Percentiles rank a stretch among this genome's conserved stretches.
phyloP scores from a whole-genome alignment of 2,888 invertebrate species.

The Periphyllus acericola region DNA sequence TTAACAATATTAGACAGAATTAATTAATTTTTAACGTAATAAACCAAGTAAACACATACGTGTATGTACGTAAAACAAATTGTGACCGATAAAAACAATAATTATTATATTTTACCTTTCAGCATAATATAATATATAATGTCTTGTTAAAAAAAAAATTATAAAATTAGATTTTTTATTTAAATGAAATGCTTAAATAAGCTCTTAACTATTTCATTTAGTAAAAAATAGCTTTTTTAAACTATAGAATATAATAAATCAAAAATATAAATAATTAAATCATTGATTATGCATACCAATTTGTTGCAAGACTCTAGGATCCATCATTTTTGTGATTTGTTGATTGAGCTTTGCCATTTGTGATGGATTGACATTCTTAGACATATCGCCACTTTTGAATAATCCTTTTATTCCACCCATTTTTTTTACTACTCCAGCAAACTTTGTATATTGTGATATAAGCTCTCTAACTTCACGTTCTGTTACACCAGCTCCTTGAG shows the following conservation, averaged over 20 bases:
- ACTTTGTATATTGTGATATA: constrained; percentile 97
- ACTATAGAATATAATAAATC: too few species aligned
- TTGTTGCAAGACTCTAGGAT: constrained; percentile 96
- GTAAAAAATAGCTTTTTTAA: too few species aligned
- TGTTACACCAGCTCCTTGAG: constrained; percentile 93
- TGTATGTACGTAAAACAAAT: too few species aligned
- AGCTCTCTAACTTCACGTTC: constrained; percentile 96
- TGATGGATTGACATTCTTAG: constrained; percentile 96
- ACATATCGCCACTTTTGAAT: constrained; percentile 98
- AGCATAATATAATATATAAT: not conserved
- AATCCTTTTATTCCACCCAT: constrained; percentile 99
- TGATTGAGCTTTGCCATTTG: constrained; percentile 99
- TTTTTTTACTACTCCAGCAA: constrained; percentile 98
- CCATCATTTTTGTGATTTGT: constrained; percentile 99
- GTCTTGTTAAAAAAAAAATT: not conserved
- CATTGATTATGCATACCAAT: constrained; percentile 71
- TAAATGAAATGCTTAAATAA: too few species aligned
- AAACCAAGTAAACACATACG: not conserved
- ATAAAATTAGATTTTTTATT: too few species aligned
- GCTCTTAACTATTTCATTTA: too few species aligned
- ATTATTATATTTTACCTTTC: too few species aligned
- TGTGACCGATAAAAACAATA: too few species aligned
- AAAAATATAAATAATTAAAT: not conserved
- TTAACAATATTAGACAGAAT: not conserved
- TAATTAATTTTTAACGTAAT: not conserved